Conservation (phyloP, 2,113 vertebrate genomes). For the Coptodon rendalli region DNA sequence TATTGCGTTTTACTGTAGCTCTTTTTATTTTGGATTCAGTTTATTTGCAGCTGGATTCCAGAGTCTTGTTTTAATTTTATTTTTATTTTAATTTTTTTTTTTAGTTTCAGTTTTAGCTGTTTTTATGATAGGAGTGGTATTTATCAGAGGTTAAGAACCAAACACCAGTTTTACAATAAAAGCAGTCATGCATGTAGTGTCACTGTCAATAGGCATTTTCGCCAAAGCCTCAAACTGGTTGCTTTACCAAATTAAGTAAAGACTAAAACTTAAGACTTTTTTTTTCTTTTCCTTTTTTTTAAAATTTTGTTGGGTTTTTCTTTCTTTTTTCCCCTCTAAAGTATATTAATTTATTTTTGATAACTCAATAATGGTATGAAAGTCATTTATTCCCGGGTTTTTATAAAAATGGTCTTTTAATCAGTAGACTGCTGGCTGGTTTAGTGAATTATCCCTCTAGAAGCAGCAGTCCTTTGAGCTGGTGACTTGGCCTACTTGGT, state of each 20-base stretch:
- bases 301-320: neutral
- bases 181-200: neutral
- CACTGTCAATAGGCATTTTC: neutral
- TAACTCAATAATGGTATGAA: neutral
- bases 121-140: neutral
- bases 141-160: neutral
- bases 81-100: accelerated
- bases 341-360: neutral
- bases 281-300: neutral
- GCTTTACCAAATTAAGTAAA: neutral
- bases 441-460: neutral
- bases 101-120: neutral
- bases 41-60: accelerated
- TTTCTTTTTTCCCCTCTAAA: accelerated
- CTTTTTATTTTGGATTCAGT: neutral
- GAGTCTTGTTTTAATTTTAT: neutral
- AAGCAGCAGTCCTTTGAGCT: neutral
- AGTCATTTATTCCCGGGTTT: accelerated
- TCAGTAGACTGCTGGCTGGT: neutral
- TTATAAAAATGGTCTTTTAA: neutral
- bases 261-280: neutral
- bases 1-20: neutral
- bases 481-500: neutral
- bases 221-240: neutral
- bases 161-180: neutral